Percentiles rank a stretch among this genome's conserved stretches.
phyloP scores from a whole-genome alignment of 2,888 invertebrate species.

The Microchrysa polita region DNA sequence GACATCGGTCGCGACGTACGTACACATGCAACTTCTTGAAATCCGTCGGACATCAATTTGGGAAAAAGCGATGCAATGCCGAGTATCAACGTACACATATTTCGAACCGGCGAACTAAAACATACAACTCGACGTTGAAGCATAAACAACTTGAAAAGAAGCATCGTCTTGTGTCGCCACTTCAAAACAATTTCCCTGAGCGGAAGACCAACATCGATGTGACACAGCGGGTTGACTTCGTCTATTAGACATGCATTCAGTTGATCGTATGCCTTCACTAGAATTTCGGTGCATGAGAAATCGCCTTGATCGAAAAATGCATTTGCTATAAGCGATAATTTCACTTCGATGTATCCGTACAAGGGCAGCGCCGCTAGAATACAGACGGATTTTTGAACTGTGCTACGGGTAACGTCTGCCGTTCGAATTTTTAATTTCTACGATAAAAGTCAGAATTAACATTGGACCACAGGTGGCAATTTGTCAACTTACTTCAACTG shows the following conservation, averaged over 20 bases:
- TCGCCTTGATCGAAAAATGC: slow-evolving; percentile 97
- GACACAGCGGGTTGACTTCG: slow-evolving; percentile 68
- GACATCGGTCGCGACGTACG: slow-evolving; percentile 78
- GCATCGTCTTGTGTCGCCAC: slow-evolving; percentile 91
- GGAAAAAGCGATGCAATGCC: slow-evolving; percentile 92
- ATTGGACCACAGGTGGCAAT: slow-evolving; percentile 9
- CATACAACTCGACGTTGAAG: slow-evolving; percentile 90
- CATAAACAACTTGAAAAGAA: slow-evolving; percentile 91
- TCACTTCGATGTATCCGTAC: slow-evolving; percentile 94
- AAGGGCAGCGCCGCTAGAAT: slow-evolving; percentile 90
- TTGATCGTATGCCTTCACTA: slow-evolving; percentile 92
- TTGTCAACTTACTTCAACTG: slow-evolving; percentile 77
- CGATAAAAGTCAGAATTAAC: slow-evolving; percentile 53
- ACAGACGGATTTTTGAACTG: slow-evolving; percentile 98
- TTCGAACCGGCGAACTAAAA: slow-evolving; percentile 91
- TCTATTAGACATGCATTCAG: slow-evolving; percentile 79
- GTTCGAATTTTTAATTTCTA: slow-evolving; percentile 92
- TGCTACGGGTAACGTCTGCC: slow-evolving; percentile 95
- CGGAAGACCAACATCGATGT: slow-evolving; percentile 62
- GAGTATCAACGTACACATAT: slow-evolving; percentile 85
- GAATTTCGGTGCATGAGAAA: slow-evolving; percentile 85
- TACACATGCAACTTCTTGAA: slow-evolving; percentile 84
- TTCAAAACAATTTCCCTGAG: slow-evolving; percentile 62
- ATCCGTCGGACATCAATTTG: slow-evolving; percentile 85
- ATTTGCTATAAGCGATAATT: slow-evolving; percentile 94